Evolutionary conservation across 2,113 vertebrate genomes (phyloP).

Genomic region (Circaetus gallicus): DNA sequence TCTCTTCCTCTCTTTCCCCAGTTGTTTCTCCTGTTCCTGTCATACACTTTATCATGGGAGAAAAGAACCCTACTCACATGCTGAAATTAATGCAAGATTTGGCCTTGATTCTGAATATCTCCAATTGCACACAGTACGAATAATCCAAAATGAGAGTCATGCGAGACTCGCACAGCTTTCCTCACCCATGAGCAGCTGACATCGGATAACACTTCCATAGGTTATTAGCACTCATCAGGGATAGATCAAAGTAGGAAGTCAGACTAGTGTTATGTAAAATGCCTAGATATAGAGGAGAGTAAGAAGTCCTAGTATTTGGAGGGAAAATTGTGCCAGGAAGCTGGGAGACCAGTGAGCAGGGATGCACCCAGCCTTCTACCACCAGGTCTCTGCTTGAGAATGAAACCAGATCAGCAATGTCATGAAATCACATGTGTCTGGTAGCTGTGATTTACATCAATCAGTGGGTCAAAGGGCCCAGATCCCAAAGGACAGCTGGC

Average conservation of each 20-base stretch:
- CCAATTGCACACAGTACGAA: neutral
- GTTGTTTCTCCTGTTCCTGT: neutral
- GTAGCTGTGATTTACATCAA: neutral
- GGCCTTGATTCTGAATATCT: neutral
- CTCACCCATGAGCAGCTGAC: neutral
- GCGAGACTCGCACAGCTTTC: accelerated
- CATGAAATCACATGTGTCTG: neutral
- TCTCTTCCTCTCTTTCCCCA: neutral
- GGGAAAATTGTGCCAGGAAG: neutral
- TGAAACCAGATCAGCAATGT: neutral
- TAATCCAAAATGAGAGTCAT: neutral
- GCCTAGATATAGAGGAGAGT: neutral
- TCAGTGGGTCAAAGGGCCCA: neutral
- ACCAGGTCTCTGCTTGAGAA: neutral
- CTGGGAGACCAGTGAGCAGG: neutral
- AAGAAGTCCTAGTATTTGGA: neutral
- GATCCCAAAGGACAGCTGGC: neutral
- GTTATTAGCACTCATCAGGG: neutral
- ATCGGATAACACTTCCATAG: neutral
- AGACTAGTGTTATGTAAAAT: neutral
- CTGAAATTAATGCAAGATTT: neutral
- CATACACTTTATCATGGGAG: neutral
- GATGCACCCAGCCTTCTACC: neutral
- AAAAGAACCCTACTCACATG: neutral
- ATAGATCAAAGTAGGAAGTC: neutral